Base-by-base conservation (phyloP, 1,140 invertebrate genomes). In the Drosophila leontia region DNA sequence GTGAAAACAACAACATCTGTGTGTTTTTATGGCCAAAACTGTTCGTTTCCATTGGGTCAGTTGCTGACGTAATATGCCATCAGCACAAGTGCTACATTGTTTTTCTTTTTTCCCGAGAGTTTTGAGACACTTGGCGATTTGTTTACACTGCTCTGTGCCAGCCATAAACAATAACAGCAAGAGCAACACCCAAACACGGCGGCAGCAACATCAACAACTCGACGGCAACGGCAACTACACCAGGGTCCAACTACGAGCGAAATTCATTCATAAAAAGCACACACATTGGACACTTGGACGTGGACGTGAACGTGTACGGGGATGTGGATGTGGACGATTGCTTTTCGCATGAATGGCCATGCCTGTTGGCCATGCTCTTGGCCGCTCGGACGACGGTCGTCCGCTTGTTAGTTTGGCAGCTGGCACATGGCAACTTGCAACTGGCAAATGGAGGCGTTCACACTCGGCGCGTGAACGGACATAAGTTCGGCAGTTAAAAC, bases 191-290 rank as follows among this genome's bases (percentile, higher is more conserved):
- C 53, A 71, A 72, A 71, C 35, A 50, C 55, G 48, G 56, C 13
- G 48, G 39, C 65, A 68, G 61, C 77, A 69, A 70, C 51, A 65
- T 50, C 41, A 11, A 32, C 57, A 47, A 34, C 51, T 19, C 34
- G 13, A 1, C 51, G 17, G n/a, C 60, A 45, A 47, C 37, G 39
- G 63, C 42, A 76, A 70, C 78, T 48, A 51, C 70, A 42, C 71
- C 55, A 50, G 48, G 37, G 37, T 75, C 47, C 80, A 87, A 80
- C 77, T 78, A 68, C 80, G 72, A 72, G 64, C 85, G 78, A 84
- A 87, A 78, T 87, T 87, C 84, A 87, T 87, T 87, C 84, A 87
- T 88, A 81, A 87, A 86, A 83, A 65, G 80, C 81, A 51, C 69
- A 50, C 63, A 72, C 69, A 71, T 59, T 71, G 67, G 72, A 70